Evolutionary conservation across 1,140 invertebrate species (phyloP).

Genomic region (Steinernema feltiae): DNA sequence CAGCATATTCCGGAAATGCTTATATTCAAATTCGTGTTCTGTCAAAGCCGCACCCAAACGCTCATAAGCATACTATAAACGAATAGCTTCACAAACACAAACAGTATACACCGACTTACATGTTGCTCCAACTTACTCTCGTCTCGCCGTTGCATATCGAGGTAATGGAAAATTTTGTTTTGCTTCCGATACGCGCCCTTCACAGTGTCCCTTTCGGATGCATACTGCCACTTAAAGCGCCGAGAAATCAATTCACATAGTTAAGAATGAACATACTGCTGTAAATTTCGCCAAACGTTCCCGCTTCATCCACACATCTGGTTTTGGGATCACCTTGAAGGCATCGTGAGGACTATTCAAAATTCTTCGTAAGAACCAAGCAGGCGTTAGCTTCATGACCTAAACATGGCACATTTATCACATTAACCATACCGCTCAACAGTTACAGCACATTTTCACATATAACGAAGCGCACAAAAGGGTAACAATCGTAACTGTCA

Average conservation of each 20-base stretch:
- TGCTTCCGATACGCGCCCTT: constrained; percentile 3
- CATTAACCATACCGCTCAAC: too few species aligned
- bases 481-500: too few species aligned
- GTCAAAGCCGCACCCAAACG: not conserved
- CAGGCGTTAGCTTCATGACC: not conserved
- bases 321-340: not conserved
- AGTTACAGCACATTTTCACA: too few species aligned
- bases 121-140: not conserved
- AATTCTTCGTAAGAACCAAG: not conserved
- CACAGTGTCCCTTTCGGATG: not conserved
- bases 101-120: not conserved
- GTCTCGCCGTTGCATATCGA: not conserved
- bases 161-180: constrained; percentile 3
- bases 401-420: too few species aligned
- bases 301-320: not conserved
- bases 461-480: too few species aligned
- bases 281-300: not conserved
- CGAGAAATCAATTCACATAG: not conserved
- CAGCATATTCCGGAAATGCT: not conserved
- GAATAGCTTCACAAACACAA: not conserved
- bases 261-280: not conserved
- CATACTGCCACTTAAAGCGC: constrained; percentile 1
- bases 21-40: not conserved
- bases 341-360: constrained; percentile 3
- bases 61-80: not conserved